A percentile compares a stretch with the other conserved stretches of the same genome.
These are phyloP conservation scores for Adelognathus sp. DNA, from an alignment of 2,888 invertebrate genomes.

Conservation along the genomic window DNA sequence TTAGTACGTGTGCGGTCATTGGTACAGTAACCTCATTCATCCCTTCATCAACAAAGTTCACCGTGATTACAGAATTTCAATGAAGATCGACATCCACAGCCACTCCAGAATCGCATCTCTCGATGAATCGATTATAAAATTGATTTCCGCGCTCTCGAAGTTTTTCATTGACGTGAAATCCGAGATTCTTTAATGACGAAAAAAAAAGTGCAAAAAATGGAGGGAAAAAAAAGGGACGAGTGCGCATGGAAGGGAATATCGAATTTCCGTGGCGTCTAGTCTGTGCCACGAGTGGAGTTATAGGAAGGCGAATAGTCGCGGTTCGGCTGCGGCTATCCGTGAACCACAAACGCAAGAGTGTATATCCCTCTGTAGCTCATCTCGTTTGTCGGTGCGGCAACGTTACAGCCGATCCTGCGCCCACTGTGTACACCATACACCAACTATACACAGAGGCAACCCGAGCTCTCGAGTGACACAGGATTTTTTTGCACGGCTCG, in stretches of 20 bases:
- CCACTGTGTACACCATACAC: background rate
- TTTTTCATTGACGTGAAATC: background rate
- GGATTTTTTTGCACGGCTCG: background rate
- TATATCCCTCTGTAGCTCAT: slow-evolving; percentile 1
- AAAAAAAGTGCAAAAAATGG: slow-evolving; percentile 8
- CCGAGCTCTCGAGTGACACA: slow-evolving; percentile 6
- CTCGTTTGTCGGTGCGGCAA: slow-evolving; percentile 3
- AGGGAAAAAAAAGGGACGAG: background rate
- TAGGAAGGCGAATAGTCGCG: slow-evolving; percentile 36
- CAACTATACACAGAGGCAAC: no score
- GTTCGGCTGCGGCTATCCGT: slow-evolving; percentile 42
- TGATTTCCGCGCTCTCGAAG: background rate
- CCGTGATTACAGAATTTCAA: no score
- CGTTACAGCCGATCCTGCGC: background rate
- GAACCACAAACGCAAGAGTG: slow-evolving; percentile 50
- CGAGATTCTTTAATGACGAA: slow-evolving; percentile 1
- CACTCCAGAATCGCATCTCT: no score
- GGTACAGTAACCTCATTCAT: no score
- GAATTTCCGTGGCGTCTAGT: slow-evolving; percentile 52
- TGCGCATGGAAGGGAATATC: slow-evolving; percentile 42
- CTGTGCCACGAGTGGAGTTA: slow-evolving; percentile 44
- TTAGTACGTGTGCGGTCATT: no score
- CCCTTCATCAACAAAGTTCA: no score
- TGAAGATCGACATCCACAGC: no score
- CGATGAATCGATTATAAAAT: no score